phyloP scores from a whole-genome alignment of 1,140 invertebrate species.

The Geopemphigus sp. region DNA sequence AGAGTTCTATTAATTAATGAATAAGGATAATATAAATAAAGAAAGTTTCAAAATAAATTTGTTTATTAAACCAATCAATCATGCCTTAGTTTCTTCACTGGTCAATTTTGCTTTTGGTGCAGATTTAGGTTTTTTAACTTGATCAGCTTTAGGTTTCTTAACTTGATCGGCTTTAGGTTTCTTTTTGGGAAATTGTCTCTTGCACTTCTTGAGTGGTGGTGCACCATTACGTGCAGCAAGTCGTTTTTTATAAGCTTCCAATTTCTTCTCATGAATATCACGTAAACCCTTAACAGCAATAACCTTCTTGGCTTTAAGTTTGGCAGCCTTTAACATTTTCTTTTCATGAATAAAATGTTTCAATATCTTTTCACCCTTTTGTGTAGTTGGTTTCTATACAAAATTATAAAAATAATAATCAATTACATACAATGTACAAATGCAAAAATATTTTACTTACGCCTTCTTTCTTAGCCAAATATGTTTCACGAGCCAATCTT shows the following conservation, averaged over 20 bases:
- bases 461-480: slow-evolving; percentile 52
- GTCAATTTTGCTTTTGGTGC: slow-evolving; percentile 21
- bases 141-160: slow-evolving; percentile 41
- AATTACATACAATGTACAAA: neutral
- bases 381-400: slow-evolving; percentile 38
- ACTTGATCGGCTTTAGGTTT: slow-evolving; percentile 33
- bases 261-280: slow-evolving; percentile 43
- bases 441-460: slow-evolving; percentile 49
- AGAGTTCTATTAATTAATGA: too few species aligned
- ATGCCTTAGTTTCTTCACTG: slow-evolving; percentile 35
- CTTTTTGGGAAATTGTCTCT: slow-evolving; percentile 34
- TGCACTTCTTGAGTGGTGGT: slow-evolving; percentile 22
- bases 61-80: slow-evolving; percentile 44
- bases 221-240: slow-evolving; percentile 38
- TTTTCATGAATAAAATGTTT: slow-evolving; percentile 45
- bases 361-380: slow-evolving; percentile 42
- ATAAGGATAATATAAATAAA: neutral
- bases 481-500: slow-evolving; percentile 56
- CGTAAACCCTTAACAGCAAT: slow-evolving; percentile 32
- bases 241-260: slow-evolving; percentile 39
- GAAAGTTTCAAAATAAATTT: slow-evolving; percentile 24
- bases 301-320: slow-evolving; percentile 41
- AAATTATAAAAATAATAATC: neutral
- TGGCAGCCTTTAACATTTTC: slow-evolving; percentile 42
- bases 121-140: slow-evolving; percentile 27